Evolutionary conservation across 35 echinoderm and acorn worm genomes (phyloP), one percentile per base, ranked within the genome.

Genomic region (Ophiothrix spiculata): DNA sequence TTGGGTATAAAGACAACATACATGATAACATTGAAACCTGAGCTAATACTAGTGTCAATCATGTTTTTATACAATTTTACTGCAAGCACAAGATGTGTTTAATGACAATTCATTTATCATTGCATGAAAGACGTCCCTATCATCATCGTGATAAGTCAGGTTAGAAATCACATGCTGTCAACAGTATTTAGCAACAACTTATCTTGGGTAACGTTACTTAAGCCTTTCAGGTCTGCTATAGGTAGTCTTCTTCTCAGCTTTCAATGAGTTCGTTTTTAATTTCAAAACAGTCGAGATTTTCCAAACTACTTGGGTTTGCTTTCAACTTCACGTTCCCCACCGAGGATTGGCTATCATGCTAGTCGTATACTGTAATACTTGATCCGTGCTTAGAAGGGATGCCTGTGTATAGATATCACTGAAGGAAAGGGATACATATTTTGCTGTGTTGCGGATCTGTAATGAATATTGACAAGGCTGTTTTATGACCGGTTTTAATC

Each of bases 271-370:
- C 8, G 60, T 69, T 69, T 69, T 69, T 69, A 69, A 69, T 69
- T 69, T 69, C 60, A 69, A 69, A 69, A 69, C 60, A 69, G 60
- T 69, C n/a, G n/a, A 69, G 60, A 12, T 69, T 69, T 69, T 69
- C 6, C 29, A 69, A 69, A 69, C 60, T 28, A 69, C 16, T 28
- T 4, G 29, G 60, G 29, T 69, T 69, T 69, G 4, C 60, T 69
- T 69, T 12, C 60, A n/a, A 25, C 60, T 69, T n/a, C 17, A 12
- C 42, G 16, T 25, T 69, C 29, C 60, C 60, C 60, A 69, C 16
- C 29, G 60, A 25, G 60, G 60, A 69, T 69, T 25, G 3, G 3
- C 60, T 69, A 69, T 69, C 60, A n/a, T 10, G 60, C 60, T 15
- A n/a, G 60, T 69, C n/a, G n/a, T n/a, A n/a, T 69, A 15, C 60